These are phyloP conservation scores for Miltochrista miniata DNA, from an alignment of 2,888 invertebrate genomes.

Conservation along the genomic window DNA sequence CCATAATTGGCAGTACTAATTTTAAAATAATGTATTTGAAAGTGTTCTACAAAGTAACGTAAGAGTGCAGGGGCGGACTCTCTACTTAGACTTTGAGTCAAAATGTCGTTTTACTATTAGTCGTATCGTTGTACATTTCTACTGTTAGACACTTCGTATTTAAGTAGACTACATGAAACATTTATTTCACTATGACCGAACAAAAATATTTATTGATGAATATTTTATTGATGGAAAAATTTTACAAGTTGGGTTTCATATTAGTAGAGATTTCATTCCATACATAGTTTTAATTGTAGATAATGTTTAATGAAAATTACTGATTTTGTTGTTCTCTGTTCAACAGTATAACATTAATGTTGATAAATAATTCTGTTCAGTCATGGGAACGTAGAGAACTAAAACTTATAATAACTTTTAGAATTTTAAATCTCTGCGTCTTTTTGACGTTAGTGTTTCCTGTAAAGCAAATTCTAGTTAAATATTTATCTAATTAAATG, in stretches of 20 bases:
- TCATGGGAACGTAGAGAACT: constrained; percentile 28
- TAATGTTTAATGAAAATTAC: too few relatives aligned
- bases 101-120: constrained; percentile 40
- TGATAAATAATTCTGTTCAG: constrained; percentile 31
- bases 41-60: constrained; percentile 21
- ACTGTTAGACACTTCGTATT: constrained; percentile 59
- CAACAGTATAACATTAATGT: not conserved
- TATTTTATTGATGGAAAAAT: not conserved
- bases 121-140: constrained; percentile 56
- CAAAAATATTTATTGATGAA: constrained; percentile 18
- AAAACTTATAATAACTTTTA: constrained; percentile 37
- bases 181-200: constrained; percentile 36
- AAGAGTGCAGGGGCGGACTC: constrained; percentile 21
- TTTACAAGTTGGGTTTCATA: not conserved
- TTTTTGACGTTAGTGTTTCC: constrained; percentile 64
- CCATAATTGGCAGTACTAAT: too few relatives aligned
- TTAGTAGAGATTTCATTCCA: too few relatives aligned
- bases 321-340: too few relatives aligned
- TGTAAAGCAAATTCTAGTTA: constrained; percentile 62
- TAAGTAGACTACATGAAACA: constrained; percentile 50
- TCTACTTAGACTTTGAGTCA: constrained; percentile 32
- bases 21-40: too few relatives aligned
- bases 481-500: constrained; percentile 68
- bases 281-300: too few relatives aligned
- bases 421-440: constrained; percentile 58